Percentiles rank a stretch among this genome's conserved stretches.
These are phyloP conservation scores for Channa maculata DNA, from an alignment of 2,113 vertebrate species.

Conservation along the genomic window DNA sequence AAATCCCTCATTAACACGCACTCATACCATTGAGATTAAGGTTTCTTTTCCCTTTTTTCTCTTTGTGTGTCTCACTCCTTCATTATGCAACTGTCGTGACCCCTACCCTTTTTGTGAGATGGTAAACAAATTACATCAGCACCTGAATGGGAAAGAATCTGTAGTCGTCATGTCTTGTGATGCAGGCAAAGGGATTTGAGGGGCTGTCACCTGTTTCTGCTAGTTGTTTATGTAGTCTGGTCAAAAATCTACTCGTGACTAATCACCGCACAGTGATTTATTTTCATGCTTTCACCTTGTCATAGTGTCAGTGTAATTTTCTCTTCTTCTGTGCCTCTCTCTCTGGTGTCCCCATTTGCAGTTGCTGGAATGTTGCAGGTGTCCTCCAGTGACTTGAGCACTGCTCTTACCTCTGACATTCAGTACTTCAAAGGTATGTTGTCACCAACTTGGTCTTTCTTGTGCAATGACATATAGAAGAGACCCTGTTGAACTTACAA, in stretches of 20 bases:
- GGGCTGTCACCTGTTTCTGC: conserved; percentile 51
- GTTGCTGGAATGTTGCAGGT: conserved; percentile 93
- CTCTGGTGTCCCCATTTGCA: conserved; percentile 63
- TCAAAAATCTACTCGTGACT: conserved; percentile 67
- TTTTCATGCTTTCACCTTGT: conserved; percentile 25
- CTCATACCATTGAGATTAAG: neutral
- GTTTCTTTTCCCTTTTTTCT: neutral
- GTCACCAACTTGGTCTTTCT: neutral
- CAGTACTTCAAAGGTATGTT: conserved; percentile 93
- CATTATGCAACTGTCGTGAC: conserved; percentile 62
- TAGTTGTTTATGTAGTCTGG: conserved; percentile 57
- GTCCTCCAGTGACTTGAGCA: conserved; percentile 86
- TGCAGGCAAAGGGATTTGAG: conserved; percentile 51
- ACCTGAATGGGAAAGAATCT: conserved; percentile 49
- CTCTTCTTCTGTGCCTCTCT: neutral
- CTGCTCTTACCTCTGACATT: conserved; percentile 92
- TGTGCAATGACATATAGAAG: neutral
- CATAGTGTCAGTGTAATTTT: neutral
- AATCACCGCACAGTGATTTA: conserved; percentile 48
- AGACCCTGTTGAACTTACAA: neutral
- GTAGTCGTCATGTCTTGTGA: conserved; percentile 59
- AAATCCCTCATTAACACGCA: conserved; percentile 3
- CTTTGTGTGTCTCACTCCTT: conserved; percentile 5
- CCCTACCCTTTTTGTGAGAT: conserved; percentile 46
- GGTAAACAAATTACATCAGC: conserved; percentile 81